A percentile compares a stretch with the other conserved stretches of the same genome.
phyloP scores from a whole-genome alignment of 2,113 vertebrate genomes.

The Erythrocercus mccallii region DNA sequence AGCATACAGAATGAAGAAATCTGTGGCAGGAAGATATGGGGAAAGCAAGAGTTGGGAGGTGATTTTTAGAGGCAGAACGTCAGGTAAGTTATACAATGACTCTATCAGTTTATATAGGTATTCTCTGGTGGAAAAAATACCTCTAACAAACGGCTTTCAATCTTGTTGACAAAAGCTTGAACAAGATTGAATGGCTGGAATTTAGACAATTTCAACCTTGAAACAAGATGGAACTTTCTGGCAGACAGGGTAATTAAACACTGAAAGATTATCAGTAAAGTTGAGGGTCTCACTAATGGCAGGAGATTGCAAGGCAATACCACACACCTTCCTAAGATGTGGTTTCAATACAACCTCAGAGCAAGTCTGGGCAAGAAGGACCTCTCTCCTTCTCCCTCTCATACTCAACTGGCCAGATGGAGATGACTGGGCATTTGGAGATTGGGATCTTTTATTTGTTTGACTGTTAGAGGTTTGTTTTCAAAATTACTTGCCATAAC shows the following conservation, averaged over 20 bases:
- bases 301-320: not conserved
- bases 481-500: not conserved
- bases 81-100: not conserved
- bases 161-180: conserved; percentile 43
- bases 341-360: not conserved
- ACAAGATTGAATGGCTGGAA: conserved; percentile 17
- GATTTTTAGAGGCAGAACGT: not conserved
- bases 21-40: not conserved
- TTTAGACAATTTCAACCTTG: conserved; percentile 21
- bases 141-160: conserved; percentile 28
- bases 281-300: not conserved
- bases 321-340: not conserved
- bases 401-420: not conserved
- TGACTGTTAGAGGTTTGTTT: not conserved
- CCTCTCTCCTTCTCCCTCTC: not conserved
- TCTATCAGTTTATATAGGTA: not conserved
- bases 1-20: not conserved
- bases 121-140: conserved; percentile 3
- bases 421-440: not conserved
- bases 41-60: not conserved
- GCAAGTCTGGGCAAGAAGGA: not conserved
- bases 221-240: conserved; percentile 34
- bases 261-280: not conserved
- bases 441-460: not conserved
- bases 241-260: conserved; percentile 32